These are phyloP conservation scores for Mustela lutreola DNA, from an alignment of 2,113 vertebrate genomes.

Conservation along the genomic window DNA sequence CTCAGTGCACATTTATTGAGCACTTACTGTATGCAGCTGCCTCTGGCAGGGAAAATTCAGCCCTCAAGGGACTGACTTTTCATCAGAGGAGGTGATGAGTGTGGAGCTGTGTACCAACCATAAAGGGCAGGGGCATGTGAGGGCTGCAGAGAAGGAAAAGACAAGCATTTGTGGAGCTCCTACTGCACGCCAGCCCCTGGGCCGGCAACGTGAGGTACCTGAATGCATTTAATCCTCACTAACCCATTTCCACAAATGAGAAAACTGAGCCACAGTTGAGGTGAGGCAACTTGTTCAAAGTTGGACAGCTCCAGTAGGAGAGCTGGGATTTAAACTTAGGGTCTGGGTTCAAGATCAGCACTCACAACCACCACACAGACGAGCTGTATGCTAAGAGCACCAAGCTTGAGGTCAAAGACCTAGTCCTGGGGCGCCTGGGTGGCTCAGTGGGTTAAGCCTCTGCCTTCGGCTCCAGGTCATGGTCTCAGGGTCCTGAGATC, in stretches of 20 bases:
- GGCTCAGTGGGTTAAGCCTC: too few species aligned
- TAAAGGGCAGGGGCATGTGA: background rate
- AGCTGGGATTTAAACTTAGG: background rate
- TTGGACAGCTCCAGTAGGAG: background rate
- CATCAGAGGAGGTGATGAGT: background rate
- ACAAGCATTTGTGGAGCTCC: background rate
- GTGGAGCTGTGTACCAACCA: background rate
- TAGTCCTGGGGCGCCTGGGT: background rate
- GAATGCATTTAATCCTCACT: background rate
- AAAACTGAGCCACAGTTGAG: background rate
- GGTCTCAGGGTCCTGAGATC: too few species aligned
- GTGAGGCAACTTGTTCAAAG: background rate
- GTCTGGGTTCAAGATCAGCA: background rate
- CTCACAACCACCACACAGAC: background rate
- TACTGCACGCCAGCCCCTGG: background rate
- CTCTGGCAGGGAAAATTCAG: background rate
- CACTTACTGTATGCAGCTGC: background rate
- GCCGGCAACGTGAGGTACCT: background rate
- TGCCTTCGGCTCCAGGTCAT: too few species aligned
- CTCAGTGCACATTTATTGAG: background rate
- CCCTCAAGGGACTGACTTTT: background rate
- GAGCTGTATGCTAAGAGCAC: background rate
- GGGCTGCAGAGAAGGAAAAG: background rate
- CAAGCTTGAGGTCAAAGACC: background rate
- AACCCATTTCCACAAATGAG: background rate